Conservation (phyloP, 2,888 invertebrate genomes). For the Ecdyonurus torrentis region DNA sequence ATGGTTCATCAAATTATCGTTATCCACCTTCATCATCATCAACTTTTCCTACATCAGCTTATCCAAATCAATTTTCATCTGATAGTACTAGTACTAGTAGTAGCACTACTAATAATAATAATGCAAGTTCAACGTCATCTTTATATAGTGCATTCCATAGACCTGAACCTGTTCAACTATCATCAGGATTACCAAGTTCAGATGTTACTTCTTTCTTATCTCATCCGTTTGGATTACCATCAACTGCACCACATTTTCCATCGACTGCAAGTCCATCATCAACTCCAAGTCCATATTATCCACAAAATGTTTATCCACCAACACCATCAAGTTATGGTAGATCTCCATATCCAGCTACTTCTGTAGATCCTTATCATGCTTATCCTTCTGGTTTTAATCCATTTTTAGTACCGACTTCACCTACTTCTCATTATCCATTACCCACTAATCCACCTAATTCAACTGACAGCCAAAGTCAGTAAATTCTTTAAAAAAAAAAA, state of each 20-base stretch:
- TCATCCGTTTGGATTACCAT: not conserved
- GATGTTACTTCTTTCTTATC: not conserved
- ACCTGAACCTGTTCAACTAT: slow-evolving; percentile 12
- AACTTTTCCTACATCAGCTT: not conserved
- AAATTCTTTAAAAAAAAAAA: too few species aligned
- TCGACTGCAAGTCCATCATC: not conserved
- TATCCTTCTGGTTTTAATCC: not conserved
- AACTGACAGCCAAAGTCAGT: too few species aligned
- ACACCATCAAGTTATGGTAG: not conserved
- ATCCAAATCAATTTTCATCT: too few species aligned
- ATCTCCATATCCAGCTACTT: not conserved
- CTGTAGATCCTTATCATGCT: not conserved
- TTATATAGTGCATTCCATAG: slow-evolving; percentile 16
- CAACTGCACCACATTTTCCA: not conserved
- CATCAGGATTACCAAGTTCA: not conserved
- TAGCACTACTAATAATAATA: not conserved
- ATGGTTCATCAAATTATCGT: not conserved
- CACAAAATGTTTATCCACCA: not conserved
- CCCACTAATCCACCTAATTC: not conserved
- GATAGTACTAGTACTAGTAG: too few species aligned
- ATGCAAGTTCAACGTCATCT: not conserved
- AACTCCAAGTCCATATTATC: not conserved
- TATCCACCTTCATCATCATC: not conserved
- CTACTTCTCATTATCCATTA: not conserved
- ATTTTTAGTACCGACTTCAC: not conserved